Base-by-base conservation (phyloP, 1,140 invertebrate genomes). In the Caenorhabditis remanei region DNA sequence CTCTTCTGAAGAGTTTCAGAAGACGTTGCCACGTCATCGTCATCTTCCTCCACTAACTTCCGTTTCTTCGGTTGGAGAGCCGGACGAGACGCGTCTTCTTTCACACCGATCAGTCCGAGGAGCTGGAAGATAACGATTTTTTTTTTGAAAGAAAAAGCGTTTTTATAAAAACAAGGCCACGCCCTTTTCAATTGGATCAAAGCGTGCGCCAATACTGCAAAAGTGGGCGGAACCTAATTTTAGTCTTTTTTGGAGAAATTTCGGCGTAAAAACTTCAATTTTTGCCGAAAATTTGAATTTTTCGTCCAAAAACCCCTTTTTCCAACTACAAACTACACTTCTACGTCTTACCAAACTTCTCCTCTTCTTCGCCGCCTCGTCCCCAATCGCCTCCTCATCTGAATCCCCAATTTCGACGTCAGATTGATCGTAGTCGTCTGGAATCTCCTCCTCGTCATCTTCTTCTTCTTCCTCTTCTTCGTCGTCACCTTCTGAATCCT, bases 321-420 rank as follows among this genome's bases (percentile, higher is more conserved):
- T 2, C 16, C 0, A 9, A 13, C 50, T 53, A 13, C 50, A 13
- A 53, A 53, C 16, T 13, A 16, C 9, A 16, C n/a, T n/a, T n/a
- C n/a, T n/a, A n/a, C n/a, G 4, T 1, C 61, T 24, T 24, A 79
- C 71, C 71, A 79, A 32, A 50, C 32, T 65, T 58, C 58, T 63
- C 41, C 58, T 63, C 40, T 85, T 85, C 14, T 65, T 85, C 21
- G 84, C 84, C 7, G 61, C 84, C 16, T 63, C 84, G 4, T 9
- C 84, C 8, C 50, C 84, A 32, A 43, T 19, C 19, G 48, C 58
- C 8, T 85, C 65, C 21, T 85, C 61, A 21, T 84, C 65, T 32
- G 48, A 65, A 53, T 63, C 84, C 14, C 50, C 56, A n/a, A 67
- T 67, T 48, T 85, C 84, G 2, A 79, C 46, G 14, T 79, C 71